Evolutionary conservation across 92 coral and sea anemone genomes (phyloP).

Genomic region (Paragorgia papillata): DNA sequence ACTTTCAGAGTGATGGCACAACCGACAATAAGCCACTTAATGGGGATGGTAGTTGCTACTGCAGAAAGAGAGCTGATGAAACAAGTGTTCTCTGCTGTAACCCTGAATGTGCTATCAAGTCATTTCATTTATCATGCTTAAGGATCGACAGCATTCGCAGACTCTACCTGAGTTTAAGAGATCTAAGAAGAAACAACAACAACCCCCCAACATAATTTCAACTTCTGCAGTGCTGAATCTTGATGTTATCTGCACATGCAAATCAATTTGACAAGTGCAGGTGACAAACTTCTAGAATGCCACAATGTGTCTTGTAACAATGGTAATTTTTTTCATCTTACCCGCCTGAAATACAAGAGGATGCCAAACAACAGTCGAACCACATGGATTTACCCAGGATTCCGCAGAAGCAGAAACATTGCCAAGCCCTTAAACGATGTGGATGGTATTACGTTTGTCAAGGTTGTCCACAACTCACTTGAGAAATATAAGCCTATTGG

Average conservation of each 20-base stretch:
- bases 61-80: too few species aligned
- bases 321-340: conserved; percentile 54
- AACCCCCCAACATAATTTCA: not conserved
- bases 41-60: too few species aligned
- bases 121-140: conserved; percentile 8
- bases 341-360: conserved; percentile 51
- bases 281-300: conserved; percentile 59
- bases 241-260: conserved; percentile 55
- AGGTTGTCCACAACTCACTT: conserved; percentile 11
- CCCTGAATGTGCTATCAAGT: conserved; percentile 5
- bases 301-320: conserved; percentile 33
- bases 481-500: conserved; percentile 46
- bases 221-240: conserved; percentile 34
- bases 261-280: conserved; percentile 51
- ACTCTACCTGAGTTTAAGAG: conserved; percentile 52
- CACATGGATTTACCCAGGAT: conserved; percentile 42
- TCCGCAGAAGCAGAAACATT: not conserved
- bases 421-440: too few species aligned
- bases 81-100: not conserved
- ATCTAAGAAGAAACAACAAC: conserved; percentile 7
- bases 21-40: too few species aligned
- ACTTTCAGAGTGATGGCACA: not conserved
- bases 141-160: conserved; percentile 17
- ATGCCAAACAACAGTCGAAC: conserved; percentile 54
- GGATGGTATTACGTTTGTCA: too few species aligned